phyloP scores from a whole-genome alignment of 1,140 invertebrate species.

The Drosophila repletoides region DNA sequence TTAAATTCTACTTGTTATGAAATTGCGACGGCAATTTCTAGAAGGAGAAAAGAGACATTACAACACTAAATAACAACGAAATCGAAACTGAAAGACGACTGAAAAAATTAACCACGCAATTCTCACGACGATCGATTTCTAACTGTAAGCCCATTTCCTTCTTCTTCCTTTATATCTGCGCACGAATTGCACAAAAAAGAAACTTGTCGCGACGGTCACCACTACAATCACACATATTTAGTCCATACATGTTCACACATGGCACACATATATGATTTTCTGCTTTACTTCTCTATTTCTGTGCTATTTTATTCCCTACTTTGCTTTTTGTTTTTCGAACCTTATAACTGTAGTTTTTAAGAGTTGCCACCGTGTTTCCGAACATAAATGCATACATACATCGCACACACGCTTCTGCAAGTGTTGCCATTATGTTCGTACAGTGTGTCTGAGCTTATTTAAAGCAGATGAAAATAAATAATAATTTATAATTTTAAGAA shows the following conservation, averaged over 20 bases:
- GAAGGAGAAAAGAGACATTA: background rate
- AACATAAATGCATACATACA: too few relatives aligned
- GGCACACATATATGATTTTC: too few relatives aligned
- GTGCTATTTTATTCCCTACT: background rate
- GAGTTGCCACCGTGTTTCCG: slow-evolving; percentile 9
- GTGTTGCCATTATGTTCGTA: too few relatives aligned
- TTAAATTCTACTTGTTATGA: too few relatives aligned
- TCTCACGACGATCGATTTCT: slow-evolving; percentile 24
- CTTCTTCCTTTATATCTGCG: background rate
- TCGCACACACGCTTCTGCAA: background rate
- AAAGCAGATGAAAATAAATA: too few relatives aligned
- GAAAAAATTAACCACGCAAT: slow-evolving; percentile 20
- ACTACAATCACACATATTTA: too few relatives aligned
- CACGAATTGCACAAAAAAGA: background rate
- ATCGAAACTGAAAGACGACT: background rate
- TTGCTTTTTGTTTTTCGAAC: background rate
- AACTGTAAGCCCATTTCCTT: slow-evolving; percentile 37
- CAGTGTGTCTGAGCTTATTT: too few relatives aligned
- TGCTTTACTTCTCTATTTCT: too few relatives aligned
- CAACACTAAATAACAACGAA: slow-evolving; percentile 5
- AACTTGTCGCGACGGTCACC: background rate
- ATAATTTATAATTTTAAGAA: too few relatives aligned
- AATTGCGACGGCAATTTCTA: too few relatives aligned
- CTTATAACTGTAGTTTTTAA: slow-evolving; percentile 7
- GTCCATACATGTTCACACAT: too few relatives aligned